These are phyloP conservation scores for Centropyge bicolor DNA, from an alignment of 2,797 vertebrate genomes.

Conservation along the genomic window DNA sequence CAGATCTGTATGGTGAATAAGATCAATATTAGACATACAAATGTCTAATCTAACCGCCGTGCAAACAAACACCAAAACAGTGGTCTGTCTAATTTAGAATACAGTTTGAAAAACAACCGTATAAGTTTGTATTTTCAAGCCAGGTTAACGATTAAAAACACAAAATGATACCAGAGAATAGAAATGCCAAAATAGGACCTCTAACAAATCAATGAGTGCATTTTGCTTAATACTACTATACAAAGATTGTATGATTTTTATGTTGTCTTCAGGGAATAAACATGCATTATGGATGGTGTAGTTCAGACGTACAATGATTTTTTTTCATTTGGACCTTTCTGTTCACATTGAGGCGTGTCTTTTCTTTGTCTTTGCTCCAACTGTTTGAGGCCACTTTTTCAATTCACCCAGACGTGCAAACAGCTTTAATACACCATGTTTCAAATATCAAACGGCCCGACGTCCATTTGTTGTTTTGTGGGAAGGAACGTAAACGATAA, in stretches of 20 bases:
- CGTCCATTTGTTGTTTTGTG: conserved; percentile 13
- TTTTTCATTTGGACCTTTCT: conserved; percentile 30
- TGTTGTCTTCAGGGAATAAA: conserved; percentile 17
- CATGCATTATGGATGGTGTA: conserved; percentile 72
- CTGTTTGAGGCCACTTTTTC: conserved; percentile 21
- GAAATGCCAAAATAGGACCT: background rate
- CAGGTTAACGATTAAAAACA: background rate
- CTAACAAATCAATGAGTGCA: background rate
- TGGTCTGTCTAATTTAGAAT: background rate
- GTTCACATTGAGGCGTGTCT: conserved; percentile 20
- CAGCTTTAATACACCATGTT: background rate
- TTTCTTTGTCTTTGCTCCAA: conserved; percentile 51
- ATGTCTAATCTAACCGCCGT: background rate
- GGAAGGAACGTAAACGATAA: conserved; percentile 22
- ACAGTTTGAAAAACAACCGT: background rate
- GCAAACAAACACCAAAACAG: too few relatives aligned
- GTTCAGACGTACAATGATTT: conserved; percentile 43
- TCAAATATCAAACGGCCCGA: background rate
- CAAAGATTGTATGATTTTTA: background rate
- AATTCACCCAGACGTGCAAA: background rate
- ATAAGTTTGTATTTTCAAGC: background rate
- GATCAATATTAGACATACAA: conserved; percentile 13
- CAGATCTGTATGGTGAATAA: conserved; percentile 1
- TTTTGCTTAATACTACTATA: background rate
- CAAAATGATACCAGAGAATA: background rate